Evolutionary conservation across 2,797 vertebrate species (phyloP).

Genomic region (Gobio occitaniae): DNA sequence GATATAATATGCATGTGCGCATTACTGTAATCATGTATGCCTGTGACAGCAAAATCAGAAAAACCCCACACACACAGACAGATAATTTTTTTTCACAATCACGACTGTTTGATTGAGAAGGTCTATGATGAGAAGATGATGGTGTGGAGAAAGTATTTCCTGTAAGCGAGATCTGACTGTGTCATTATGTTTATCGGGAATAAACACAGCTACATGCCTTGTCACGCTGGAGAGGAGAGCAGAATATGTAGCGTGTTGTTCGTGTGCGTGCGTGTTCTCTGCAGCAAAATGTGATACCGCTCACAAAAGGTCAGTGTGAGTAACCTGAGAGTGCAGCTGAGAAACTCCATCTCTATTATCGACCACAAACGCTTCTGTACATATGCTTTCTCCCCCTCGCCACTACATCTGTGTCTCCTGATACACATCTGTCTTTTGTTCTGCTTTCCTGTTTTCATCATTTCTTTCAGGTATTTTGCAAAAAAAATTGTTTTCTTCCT

Average conservation of each 20-base stretch:
- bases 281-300: conserved; percentile 76
- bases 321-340: conserved; percentile 74
- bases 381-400: conserved; percentile 70
- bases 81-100: background rate
- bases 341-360: conserved; percentile 81
- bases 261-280: conserved; percentile 60
- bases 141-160: background rate
- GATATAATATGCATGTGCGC: background rate
- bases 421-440: conserved; percentile 45
- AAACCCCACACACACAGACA: background rate
- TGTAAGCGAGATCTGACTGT: background rate
- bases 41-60: background rate
- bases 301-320: conserved; percentile 78
- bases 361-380: conserved; percentile 73
- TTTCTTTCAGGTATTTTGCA: background rate
- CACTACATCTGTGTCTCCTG: conserved; percentile 50
- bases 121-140: conserved; percentile 1
- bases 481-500: background rate
- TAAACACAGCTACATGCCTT: conserved; percentile 33
- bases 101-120: background rate
- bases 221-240: conserved; percentile 31
- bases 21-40: background rate
- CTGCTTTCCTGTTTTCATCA: background rate
- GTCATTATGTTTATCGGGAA: conserved; percentile 47
- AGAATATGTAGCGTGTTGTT: conserved; percentile 15